Conservation (phyloP, 1,140 invertebrate genomes). For the Drosophila auraria region DNA sequence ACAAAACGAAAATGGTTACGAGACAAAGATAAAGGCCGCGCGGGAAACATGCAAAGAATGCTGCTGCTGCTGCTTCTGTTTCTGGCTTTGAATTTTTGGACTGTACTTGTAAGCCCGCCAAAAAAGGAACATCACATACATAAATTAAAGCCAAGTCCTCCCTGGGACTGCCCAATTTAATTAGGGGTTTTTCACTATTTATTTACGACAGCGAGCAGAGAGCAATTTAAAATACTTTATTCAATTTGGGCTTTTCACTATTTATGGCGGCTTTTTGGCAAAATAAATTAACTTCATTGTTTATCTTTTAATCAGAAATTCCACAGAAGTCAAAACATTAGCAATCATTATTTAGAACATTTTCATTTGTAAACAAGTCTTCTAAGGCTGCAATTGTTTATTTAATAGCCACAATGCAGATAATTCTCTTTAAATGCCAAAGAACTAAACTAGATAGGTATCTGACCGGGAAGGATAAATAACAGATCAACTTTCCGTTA, state of each 20-base stretch:
- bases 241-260: background rate
- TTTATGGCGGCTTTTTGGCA: background rate
- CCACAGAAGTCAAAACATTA: slow-evolving; percentile 5
- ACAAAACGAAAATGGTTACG: slow-evolving; percentile 8
- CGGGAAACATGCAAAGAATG: slow-evolving; percentile 59
- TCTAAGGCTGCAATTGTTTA: slow-evolving; percentile 2
- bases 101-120: background rate
- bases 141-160: slow-evolving; percentile 33
- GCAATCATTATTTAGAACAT: background rate
- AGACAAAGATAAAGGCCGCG: slow-evolving; percentile 37
- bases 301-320: slow-evolving; percentile 3
- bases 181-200: slow-evolving; percentile 17
- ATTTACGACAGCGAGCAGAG: slow-evolving; percentile 1
- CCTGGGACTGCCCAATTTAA: slow-evolving; percentile 9
- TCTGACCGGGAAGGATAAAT: too few relatives aligned
- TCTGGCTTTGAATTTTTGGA: slow-evolving; percentile 20
- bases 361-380: slow-evolving; percentile 5
- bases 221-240: background rate
- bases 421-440: background rate
- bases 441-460: background rate
- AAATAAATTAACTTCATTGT: slow-evolving; percentile 7
- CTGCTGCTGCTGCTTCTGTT: slow-evolving; percentile 36
- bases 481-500: too few relatives aligned
- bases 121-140: slow-evolving; percentile 22
- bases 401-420: background rate